A percentile compares a stretch with the other conserved stretches of the same genome.
Evolutionary conservation across 2,888 invertebrate genomes (phyloP).

Genomic region (Meliscaeva auricollis): DNA sequence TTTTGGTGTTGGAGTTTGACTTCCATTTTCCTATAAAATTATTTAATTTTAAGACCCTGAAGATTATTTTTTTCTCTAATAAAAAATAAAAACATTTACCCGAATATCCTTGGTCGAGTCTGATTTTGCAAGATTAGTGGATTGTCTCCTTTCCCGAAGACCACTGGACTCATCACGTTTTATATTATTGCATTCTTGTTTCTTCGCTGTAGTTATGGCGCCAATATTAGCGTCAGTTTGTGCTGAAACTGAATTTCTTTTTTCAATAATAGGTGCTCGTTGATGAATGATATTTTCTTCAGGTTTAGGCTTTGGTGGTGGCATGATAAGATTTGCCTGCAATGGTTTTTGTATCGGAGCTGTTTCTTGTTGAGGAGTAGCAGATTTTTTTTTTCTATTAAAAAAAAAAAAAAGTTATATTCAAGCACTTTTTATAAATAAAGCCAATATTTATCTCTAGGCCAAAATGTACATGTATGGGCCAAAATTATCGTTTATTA

Average conservation of each 20-base stretch:
- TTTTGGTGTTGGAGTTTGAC: slow-evolving; percentile 81
- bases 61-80: background rate
- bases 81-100: slow-evolving; percentile 70
- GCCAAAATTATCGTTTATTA: too few relatives aligned
- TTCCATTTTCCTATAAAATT: slow-evolving; percentile 79
- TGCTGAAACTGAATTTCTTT: slow-evolving; percentile 83
- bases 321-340: slow-evolving; percentile 44
- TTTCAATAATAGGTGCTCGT: slow-evolving; percentile 78
- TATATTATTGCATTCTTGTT: slow-evolving; percentile 78
- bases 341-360: slow-evolving; percentile 58
- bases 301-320: slow-evolving; percentile 71
- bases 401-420: background rate
- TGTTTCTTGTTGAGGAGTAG: slow-evolving; percentile 66
- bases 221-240: slow-evolving; percentile 82
- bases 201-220: slow-evolving; percentile 79
- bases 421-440: too few relatives aligned
- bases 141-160: slow-evolving; percentile 81
- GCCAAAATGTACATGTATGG: too few relatives aligned
- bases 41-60: background rate
- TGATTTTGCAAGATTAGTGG: slow-evolving; percentile 76
- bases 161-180: slow-evolving; percentile 79
- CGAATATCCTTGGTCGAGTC: slow-evolving; percentile 77
- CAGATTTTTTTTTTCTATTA: slow-evolving; percentile 77
- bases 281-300: slow-evolving; percentile 62
- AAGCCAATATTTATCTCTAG: too few relatives aligned